A percentile compares a stretch with the other conserved stretches of the same genome.
phyloP scores from a whole-genome alignment of 2,113 vertebrate genomes.

The Ammodytes dubius region DNA sequence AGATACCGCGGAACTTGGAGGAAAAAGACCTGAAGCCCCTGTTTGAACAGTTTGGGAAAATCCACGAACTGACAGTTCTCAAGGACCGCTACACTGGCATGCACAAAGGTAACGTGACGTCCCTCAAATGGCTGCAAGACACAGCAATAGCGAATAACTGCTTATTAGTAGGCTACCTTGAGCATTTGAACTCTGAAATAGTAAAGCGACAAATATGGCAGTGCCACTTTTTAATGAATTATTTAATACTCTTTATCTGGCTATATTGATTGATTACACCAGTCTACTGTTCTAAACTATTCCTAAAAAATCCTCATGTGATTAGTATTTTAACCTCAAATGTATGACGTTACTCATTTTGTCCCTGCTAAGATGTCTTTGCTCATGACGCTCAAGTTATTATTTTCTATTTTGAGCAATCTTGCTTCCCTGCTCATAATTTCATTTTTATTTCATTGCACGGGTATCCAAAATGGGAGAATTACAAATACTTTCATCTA shows the following conservation, averaged over 20 bases:
- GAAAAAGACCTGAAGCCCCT: constrained; percentile 97
- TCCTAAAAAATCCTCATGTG: neutral
- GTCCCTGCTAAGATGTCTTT: constrained; percentile 8
- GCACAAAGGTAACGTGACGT: constrained; percentile 94
- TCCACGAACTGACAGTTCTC: constrained; percentile 98
- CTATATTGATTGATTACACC: neutral
- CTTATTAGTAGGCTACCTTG: neutral
- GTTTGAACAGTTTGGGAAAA: constrained; percentile 98
- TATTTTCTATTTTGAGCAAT: constrained; percentile 1
- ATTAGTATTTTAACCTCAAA: constrained; percentile 19
- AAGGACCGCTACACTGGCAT: constrained; percentile 98
- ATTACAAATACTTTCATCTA: neutral
- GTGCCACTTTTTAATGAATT: too few species aligned
- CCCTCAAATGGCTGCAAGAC: constrained; percentile 35
- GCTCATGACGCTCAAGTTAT: constrained; percentile 1
- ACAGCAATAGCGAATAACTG: constrained; percentile 21
- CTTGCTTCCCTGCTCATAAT: neutral
- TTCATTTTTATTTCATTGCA: neutral
- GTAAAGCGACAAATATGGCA: neutral
- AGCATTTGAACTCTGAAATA: neutral
- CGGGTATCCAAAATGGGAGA: neutral
- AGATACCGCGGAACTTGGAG: constrained; percentile 98
- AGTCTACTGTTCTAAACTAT: neutral
- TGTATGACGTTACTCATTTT: constrained; percentile 1
- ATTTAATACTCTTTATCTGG: constrained; percentile 25